phyloP scores from a whole-genome alignment of 2,797 vertebrate genomes.

The Ambastaia sidthimunki region DNA sequence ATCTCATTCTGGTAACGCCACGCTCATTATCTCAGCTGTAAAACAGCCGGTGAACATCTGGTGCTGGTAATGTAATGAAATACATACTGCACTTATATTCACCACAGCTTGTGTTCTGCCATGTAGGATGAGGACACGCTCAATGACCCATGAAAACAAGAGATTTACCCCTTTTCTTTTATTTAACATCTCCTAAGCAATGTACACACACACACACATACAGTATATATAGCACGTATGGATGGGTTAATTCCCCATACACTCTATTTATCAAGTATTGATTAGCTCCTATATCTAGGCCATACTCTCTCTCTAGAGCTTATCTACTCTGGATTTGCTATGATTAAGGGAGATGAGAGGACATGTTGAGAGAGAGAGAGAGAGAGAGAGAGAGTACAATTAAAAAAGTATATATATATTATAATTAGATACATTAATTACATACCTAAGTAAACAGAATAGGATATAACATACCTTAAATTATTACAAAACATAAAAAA shows the following conservation, averaged over 20 bases:
- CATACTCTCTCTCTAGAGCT: background rate
- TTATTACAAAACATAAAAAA: background rate
- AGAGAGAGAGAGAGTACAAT: no score
- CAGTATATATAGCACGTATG: background rate
- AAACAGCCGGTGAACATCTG: constrained; percentile 54
- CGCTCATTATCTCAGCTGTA: constrained; percentile 27
- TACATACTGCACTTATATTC: constrained; percentile 24
- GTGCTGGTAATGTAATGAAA: constrained; percentile 43
- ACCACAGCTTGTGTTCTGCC: background rate
- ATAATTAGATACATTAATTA: background rate
- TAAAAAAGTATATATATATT: background rate
- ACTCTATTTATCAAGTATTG: constrained; percentile 2
- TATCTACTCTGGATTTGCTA: constrained; percentile 25
- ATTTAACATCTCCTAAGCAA: constrained; percentile 14
- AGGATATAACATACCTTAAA: background rate
- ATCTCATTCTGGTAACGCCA: constrained; percentile 14
- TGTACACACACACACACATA: background rate
- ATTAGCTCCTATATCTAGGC: constrained; percentile 17
- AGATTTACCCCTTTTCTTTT: background rate
- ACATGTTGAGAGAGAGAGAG: background rate
- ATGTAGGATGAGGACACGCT: constrained; percentile 14
- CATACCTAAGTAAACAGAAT: background rate
- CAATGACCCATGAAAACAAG: constrained; percentile 14
- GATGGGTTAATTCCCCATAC: background rate
- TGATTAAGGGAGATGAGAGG: constrained; percentile 10